Conservation (phyloP, 2,797 vertebrate species). For the Triplophysa yarkandensis region DNA sequence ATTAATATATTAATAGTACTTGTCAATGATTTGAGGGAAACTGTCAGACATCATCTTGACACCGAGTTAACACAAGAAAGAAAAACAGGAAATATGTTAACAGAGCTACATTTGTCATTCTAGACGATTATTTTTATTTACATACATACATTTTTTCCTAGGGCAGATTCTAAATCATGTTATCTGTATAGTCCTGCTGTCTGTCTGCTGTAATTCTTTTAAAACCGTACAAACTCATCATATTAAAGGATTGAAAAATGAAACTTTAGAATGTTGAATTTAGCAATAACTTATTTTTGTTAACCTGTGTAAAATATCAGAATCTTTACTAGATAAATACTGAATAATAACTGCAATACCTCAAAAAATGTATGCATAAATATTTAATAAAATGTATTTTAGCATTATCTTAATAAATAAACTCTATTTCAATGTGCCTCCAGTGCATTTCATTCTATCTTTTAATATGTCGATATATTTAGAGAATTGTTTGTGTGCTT, state of each 20-base stretch:
- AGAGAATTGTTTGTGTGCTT: background rate
- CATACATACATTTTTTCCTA: background rate
- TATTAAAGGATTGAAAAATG: background rate
- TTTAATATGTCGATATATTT: background rate
- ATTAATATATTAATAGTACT: background rate
- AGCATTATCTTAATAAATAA: conserved; percentile 16
- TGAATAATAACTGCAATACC: conserved; percentile 7
- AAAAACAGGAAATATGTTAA: background rate
- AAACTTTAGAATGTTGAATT: background rate
- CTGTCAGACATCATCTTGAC: background rate
- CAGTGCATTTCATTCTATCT: background rate
- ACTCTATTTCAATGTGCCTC: background rate
- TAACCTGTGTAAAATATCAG: background rate
- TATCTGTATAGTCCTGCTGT: background rate
- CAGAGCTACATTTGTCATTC: background rate
- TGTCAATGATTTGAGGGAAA: background rate
- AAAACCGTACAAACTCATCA: background rate
- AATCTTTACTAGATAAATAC: background rate
- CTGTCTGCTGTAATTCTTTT: conserved; percentile 1
- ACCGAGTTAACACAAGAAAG: background rate
- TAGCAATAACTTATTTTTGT: background rate
- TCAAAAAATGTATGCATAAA: conserved; percentile 2
- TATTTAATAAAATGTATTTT: conserved; percentile 8
- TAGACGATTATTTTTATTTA: background rate
- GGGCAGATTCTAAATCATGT: background rate